Evolutionary conservation across 1,140 invertebrate species (phyloP).

Genomic region (Colletes latitarsis): DNA sequence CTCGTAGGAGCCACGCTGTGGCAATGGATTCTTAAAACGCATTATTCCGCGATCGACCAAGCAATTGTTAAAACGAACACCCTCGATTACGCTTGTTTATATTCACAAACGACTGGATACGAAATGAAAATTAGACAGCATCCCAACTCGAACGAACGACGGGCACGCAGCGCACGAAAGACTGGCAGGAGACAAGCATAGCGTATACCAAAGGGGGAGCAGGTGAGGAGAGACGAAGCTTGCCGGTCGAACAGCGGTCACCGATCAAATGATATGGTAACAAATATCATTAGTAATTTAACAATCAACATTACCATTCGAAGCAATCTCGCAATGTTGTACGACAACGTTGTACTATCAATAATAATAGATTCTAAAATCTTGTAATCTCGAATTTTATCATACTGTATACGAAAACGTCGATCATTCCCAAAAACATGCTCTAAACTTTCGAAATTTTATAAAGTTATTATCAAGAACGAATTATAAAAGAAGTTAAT

Average conservation of each 20-base stretch:
- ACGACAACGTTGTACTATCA: background rate
- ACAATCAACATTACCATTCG: background rate
- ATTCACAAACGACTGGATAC: background rate
- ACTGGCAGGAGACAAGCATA: conserved; percentile 25
- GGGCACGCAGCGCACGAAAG: conserved; percentile 34
- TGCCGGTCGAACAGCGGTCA: background rate
- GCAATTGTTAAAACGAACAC: background rate
- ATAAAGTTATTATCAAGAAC: background rate
- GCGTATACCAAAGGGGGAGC: conserved; percentile 10
- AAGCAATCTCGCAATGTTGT: background rate
- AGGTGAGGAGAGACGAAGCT: conserved; percentile 20
- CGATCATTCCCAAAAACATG: background rate
- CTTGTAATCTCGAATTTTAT: too few relatives aligned
- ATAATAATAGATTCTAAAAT: too few relatives aligned
- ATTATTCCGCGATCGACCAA: conserved; percentile 46
- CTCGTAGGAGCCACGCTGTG: conserved; percentile 76
- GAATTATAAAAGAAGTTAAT: background rate
- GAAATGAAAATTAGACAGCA: background rate
- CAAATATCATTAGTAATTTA: background rate
- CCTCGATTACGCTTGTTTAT: conserved; percentile 5
- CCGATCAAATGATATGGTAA: background rate
- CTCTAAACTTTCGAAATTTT: background rate
- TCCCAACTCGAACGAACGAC: conserved; percentile 49
- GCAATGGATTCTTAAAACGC: conserved; percentile 73
- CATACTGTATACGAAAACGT: too few relatives aligned